Evolutionary conservation across 2,888 invertebrate genomes (phyloP).

Genomic region (Pristionchus mayeri): DNA sequence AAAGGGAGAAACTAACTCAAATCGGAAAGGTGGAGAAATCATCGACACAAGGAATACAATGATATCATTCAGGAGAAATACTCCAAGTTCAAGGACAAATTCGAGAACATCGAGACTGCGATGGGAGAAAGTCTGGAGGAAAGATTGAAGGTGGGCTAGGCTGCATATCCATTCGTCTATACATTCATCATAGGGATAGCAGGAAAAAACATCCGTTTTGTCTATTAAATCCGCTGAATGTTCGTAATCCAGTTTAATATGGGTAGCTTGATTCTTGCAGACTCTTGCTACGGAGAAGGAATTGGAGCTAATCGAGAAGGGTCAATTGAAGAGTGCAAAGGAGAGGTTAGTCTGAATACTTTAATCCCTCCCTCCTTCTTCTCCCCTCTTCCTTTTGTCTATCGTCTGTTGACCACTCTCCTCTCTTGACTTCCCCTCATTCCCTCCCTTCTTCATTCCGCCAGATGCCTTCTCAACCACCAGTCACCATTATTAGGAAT

Average conservation of each 20-base stretch:
- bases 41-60: not conserved
- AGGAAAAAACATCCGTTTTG: too few species aligned
- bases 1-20: constrained; percentile 65
- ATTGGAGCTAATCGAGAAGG: constrained; percentile 43
- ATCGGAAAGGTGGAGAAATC: constrained; percentile 65
- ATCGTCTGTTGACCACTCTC: not conserved
- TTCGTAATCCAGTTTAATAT: too few species aligned
- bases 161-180: too few species aligned
- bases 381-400: constrained; percentile 36
- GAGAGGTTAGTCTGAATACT: constrained; percentile 47
- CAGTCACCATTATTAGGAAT: constrained; percentile 1
- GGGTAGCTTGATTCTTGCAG: too few species aligned
- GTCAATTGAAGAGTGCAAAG: constrained; percentile 44
- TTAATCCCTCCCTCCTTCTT: constrained; percentile 30
- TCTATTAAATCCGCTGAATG: too few species aligned
- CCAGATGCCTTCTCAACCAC: not conserved
- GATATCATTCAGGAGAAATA: constrained; percentile 66
- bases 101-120: constrained; percentile 70
- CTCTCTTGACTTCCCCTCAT: constrained; percentile 4
- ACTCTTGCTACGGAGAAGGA: constrained; percentile 21
- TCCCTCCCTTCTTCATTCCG: constrained; percentile 30
- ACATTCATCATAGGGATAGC: too few species aligned
- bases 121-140: constrained; percentile 70
- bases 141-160: constrained; percentile 64
- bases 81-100: constrained; percentile 73